These are phyloP conservation scores for Montipora foliosa DNA, from an alignment of 64 coral and sea anemone species.

Conservation along the genomic window DNA sequence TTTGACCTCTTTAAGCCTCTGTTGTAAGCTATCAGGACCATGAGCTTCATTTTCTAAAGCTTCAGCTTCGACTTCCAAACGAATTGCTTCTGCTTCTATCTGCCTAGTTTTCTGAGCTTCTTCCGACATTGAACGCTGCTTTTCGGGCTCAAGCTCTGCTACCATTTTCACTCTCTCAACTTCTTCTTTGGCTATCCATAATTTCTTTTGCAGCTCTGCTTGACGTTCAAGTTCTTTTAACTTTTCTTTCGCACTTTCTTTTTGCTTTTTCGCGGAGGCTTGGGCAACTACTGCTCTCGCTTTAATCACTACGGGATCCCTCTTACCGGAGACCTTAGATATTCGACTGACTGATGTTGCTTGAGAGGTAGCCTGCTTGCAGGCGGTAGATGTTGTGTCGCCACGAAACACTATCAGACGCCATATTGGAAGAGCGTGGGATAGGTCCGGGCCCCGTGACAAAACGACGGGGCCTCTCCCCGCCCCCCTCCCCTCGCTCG, in stretches of 20 bases:
- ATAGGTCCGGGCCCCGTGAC: no score
- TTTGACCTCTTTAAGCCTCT: neutral
- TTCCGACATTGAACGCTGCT: neutral
- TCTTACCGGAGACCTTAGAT: neutral
- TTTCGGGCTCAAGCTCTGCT: slow-evolving; percentile 1
- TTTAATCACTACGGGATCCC: slow-evolving; percentile 11
- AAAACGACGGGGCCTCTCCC: no score
- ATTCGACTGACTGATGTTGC: neutral
- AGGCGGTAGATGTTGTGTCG: no score
- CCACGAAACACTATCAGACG: no score
- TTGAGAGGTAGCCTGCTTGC: no score
- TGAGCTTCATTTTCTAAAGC: neutral
- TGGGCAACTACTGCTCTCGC: neutral
- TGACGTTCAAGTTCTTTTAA: slow-evolving; percentile 9
- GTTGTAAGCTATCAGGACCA: neutral
- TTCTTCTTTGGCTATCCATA: neutral
- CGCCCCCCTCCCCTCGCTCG: no score
- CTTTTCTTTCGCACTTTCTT: slow-evolving; percentile 9
- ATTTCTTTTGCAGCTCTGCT: slow-evolving; percentile 1
- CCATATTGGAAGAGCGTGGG: no score
- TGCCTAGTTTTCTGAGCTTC: slow-evolving; percentile 7
- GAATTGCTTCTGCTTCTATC: slow-evolving; percentile 28
- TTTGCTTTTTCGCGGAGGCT: slow-evolving; percentile 24
- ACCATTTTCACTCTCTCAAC: neutral
- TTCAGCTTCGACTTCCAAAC: slow-evolving; percentile 3